Percentiles rank a stretch among this genome's conserved stretches.
These are phyloP conservation scores for roundworm (Caenorhabditis elegans) DNA, from an alignment of 1,140 invertebrate genomes.

Conservation along the genomic window WBcel235 BX284603.4:12619501-12620000, in stretches of 20 bases:
- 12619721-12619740: conserved; percentile 17
- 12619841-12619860: too few relatives aligned
- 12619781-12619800: too few relatives aligned
- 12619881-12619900: too few relatives aligned
- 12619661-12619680: conserved; percentile 38
- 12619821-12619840: too few relatives aligned
- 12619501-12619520: conserved; percentile 15
- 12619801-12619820: too few relatives aligned
- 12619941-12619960: too few relatives aligned
- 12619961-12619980: too few relatives aligned
- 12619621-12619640: conserved; percentile 18
- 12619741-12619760: not conserved
- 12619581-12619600: conserved; percentile 33
- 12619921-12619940: too few relatives aligned
- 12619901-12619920: too few relatives aligned
- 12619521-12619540: not conserved
- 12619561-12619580: not conserved
- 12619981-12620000: too few relatives aligned
- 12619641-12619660: conserved; percentile 43
- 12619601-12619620: conserved; percentile 35
- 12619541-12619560: not conserved
- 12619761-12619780: not conserved
- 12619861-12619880: too few relatives aligned
- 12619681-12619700: conserved; percentile 25
- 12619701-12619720: conserved; percentile 29